These are phyloP conservation scores for Montipora efflorescens DNA, from an alignment of 64 coral and sea anemone species.

Conservation along the genomic window DNA sequence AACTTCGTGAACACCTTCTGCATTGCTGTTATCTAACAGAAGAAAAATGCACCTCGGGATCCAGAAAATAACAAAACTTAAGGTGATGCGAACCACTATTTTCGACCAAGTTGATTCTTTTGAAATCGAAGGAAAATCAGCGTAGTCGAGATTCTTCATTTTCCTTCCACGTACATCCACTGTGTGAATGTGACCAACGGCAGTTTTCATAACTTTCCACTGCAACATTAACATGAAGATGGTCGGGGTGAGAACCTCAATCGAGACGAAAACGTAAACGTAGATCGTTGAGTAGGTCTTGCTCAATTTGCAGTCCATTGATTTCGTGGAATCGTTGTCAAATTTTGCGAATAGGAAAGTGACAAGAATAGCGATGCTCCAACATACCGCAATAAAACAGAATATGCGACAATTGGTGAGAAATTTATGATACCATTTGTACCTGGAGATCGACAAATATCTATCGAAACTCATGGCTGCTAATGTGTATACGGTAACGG, in stretches of 20 bases:
- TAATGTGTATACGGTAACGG: slow-evolving; percentile 72
- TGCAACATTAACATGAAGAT: slow-evolving; percentile 75
- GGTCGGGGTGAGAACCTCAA: slow-evolving; percentile 78
- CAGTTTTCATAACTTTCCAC: slow-evolving; percentile 70
- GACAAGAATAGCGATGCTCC: slow-evolving; percentile 61
- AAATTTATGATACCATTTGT: slow-evolving; percentile 66
- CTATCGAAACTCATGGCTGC: slow-evolving; percentile 80
- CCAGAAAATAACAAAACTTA: slow-evolving; percentile 91
- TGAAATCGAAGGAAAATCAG: slow-evolving; percentile 70
- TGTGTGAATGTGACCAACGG: slow-evolving; percentile 53
- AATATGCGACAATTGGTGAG: slow-evolving; percentile 45
- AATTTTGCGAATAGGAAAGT: slow-evolving; percentile 74
- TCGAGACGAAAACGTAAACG: slow-evolving; percentile 73
- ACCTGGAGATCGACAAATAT: slow-evolving; percentile 82
- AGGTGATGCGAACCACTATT: slow-evolving; percentile 67
- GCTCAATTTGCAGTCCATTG: slow-evolving; percentile 78
- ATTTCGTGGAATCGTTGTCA: background rate
- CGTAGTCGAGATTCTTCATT: slow-evolving; percentile 78
- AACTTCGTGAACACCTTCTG: slow-evolving; percentile 81
- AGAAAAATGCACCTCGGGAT: slow-evolving; percentile 90
- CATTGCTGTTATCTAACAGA: slow-evolving; percentile 81
- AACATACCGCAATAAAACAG: slow-evolving; percentile 55
- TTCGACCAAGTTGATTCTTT: slow-evolving; percentile 76
- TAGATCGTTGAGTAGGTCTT: slow-evolving; percentile 60
- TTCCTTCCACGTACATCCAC: slow-evolving; percentile 72